Conservation (phyloP, 2,888 invertebrate genomes). For the Lycaena phlaeas region DNA sequence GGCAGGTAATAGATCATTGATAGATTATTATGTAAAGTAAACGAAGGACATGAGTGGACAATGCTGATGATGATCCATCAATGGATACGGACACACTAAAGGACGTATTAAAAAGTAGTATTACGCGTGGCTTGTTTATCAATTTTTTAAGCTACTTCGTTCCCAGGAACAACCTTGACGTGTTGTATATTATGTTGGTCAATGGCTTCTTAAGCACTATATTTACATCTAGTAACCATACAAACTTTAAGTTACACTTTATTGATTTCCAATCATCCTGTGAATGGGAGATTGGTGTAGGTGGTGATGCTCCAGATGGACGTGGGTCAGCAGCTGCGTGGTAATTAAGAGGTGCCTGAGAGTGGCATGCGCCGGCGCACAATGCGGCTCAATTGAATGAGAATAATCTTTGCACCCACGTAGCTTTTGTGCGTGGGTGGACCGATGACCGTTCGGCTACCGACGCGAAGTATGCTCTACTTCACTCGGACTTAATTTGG, state of each 20-base stretch:
- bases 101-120: too few species aligned
- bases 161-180: too few species aligned
- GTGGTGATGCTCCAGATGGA: slow-evolving; percentile 69
- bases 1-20: too few species aligned
- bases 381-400: slow-evolving; percentile 73
- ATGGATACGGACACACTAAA: too few species aligned
- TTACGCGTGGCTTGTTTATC: background rate
- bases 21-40: too few species aligned
- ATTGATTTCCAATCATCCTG: slow-evolving; percentile 37
- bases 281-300: slow-evolving; percentile 40
- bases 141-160: too few species aligned
- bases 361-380: slow-evolving; percentile 70
- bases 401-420: slow-evolving; percentile 73
- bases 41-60: too few species aligned
- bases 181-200: too few species aligned
- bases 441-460: slow-evolving; percentile 53
- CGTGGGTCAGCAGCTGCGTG: slow-evolving; percentile 67
- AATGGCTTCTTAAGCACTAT: too few species aligned
- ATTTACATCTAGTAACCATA: too few species aligned
- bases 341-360: slow-evolving; percentile 71
- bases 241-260: background rate
- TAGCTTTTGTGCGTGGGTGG: slow-evolving; percentile 68
- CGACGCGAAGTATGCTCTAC: slow-evolving; percentile 41
- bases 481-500: too few species aligned
- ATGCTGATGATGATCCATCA: too few species aligned